Conservation (phyloP, 2,113 vertebrate species). For the Myotis brandtii region DNA sequence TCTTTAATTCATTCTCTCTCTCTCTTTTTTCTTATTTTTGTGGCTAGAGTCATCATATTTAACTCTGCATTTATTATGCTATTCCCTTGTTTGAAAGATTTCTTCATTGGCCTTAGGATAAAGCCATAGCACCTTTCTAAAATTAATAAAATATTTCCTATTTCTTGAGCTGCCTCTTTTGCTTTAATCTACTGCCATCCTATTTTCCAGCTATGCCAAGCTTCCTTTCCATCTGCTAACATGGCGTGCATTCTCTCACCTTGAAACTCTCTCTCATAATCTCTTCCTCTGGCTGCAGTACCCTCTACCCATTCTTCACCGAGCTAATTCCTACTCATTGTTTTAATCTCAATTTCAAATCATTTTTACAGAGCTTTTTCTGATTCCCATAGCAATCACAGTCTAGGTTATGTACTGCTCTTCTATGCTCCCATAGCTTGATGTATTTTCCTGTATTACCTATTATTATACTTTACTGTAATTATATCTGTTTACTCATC, state of each 20-base stretch:
- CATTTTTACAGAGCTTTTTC: not conserved
- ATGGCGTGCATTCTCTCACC: not conserved
- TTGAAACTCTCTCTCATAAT: not conserved
- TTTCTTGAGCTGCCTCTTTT: not conserved
- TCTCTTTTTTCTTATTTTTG: not conserved
- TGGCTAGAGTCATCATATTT: not conserved
- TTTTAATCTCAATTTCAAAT: slow-evolving; percentile 31
- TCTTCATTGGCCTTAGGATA: not conserved
- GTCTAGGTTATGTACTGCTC: not conserved
- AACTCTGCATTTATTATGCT: not conserved
- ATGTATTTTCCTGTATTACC: not conserved
- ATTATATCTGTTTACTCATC: not conserved
- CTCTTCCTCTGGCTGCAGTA: not conserved
- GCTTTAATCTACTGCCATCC: not conserved
- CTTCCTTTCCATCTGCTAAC: not conserved
- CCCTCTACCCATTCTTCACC: not conserved
- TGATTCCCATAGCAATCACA: not conserved
- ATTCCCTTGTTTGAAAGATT: not conserved
- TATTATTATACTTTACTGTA: not conserved
- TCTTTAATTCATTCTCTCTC: not conserved
- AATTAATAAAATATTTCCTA: not conserved
- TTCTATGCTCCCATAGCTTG: not conserved
- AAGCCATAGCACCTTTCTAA: not conserved
- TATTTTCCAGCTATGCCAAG: not conserved
- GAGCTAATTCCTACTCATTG: not conserved